Evolutionary conservation across 2,888 invertebrate genomes (phyloP), one percentile per base, ranked within the genome.

Genomic region (Stenurella melanura): DNA sequence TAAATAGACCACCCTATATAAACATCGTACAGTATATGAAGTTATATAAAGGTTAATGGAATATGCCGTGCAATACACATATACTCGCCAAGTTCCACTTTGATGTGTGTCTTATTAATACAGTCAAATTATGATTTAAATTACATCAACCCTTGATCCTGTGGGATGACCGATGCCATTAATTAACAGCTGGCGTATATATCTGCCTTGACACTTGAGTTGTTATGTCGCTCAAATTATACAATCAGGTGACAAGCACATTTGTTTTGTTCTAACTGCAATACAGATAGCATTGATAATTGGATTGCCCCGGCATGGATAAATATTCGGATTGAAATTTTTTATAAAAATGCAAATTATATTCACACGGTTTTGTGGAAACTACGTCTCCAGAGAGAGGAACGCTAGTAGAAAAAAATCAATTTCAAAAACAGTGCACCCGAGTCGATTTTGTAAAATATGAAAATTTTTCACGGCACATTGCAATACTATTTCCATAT

Each of bases 101-200:
- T 61, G 50, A 61, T 21, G 42, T 61, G 34, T 61, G 34, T 72
- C 72, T 72, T 72, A 63, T 72, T 73, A 73, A 73, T 67, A 56
- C 19, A 42, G 58, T 60, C 58, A 73, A 57, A 73, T 73, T 66
- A 67, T 56, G 56, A 56, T 73, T 64, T 54, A 56, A 73, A 73
- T 73, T 73, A 67, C 61, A 11, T 34, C 17, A 30, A n/a, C n/a
- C n/a, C 73, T 26, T 56, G 38, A 54, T 54, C 63, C 71, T 60
- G 9, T 15, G 30, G 71, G 71, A 71, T 61, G 60, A 18, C 71
- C 71, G 38, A 61, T 63, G 54, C 34, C 18, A 57, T 71, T 71
- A 71, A 71, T 71, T 60, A 68, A 68, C 60, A 61, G 54, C 67
- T 26, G 54, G 21, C 67, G 21, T 63, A 71, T 60, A 71, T 57